Conservation (phyloP, 2,113 vertebrate species). For the Columba livia region DNA sequence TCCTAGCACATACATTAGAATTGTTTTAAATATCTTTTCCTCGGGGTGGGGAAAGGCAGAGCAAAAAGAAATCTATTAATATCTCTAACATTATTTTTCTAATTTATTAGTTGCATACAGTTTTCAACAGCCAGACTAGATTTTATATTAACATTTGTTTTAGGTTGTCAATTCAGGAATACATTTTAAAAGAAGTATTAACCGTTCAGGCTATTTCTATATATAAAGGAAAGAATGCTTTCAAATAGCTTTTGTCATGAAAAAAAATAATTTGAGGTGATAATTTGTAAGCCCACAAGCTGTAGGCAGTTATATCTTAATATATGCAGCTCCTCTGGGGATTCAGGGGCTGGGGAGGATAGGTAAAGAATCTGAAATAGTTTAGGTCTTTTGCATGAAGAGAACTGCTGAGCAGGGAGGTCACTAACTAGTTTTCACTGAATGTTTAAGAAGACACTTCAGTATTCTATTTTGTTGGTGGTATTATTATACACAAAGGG, state of each 20-base stretch:
- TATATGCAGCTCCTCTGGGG: background rate
- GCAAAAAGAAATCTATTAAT: background rate
- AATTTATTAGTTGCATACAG: background rate
- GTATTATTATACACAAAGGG: background rate
- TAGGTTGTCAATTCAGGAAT: background rate
- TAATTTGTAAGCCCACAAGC: constrained; percentile 31
- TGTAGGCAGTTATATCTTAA: constrained; percentile 28
- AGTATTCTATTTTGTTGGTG: background rate
- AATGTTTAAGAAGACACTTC: background rate
- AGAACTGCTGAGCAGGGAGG: background rate
- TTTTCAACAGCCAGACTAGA: constrained; percentile 10
- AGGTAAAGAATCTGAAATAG: background rate
- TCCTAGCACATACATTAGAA: background rate
- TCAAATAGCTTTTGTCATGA: constrained; percentile 30
- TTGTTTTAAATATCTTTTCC: background rate
- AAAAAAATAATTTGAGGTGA: background rate
- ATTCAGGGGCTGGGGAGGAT: background rate
- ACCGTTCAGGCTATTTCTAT: background rate
- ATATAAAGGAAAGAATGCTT: constrained; percentile 16
- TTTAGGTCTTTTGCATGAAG: background rate
- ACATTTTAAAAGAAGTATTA: constrained; percentile 3
- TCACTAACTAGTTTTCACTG: background rate
- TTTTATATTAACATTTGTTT: constrained; percentile 3
- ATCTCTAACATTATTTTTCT: background rate
- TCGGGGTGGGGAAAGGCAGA: background rate